Evolutionary conservation across 2,797 vertebrate genomes (phyloP).

Genomic region (Echeneis naucrates): DNA sequence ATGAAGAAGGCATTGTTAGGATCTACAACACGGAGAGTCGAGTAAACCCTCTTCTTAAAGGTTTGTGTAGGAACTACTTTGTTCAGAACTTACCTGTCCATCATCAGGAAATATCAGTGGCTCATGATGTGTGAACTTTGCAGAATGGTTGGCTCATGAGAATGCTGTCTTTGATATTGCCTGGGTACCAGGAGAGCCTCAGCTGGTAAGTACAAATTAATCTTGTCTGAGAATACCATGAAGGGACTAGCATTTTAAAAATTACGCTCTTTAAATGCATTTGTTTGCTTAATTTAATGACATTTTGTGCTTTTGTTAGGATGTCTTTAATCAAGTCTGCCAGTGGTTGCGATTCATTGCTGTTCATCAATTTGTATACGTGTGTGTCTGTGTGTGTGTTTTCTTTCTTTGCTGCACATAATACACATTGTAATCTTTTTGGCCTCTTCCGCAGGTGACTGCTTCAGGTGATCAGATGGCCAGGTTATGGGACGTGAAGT

Average conservation of each 20-base stretch:
- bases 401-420: not conserved
- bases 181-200: constrained; percentile 94
- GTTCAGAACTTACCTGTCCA: not conserved
- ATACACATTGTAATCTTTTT: not conserved
- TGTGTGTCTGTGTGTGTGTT: no score
- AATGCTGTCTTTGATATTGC: constrained; percentile 98
- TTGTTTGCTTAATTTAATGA: not conserved
- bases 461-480: constrained; percentile 97
- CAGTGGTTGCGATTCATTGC: not conserved
- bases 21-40: constrained; percentile 91
- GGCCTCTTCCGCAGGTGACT: constrained; percentile 87
- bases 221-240: not conserved
- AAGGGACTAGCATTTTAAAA: not conserved
- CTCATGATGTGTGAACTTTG: constrained; percentile 45
- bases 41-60: constrained; percentile 86
- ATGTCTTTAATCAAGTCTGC: not conserved
- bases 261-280: not conserved
- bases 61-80: constrained; percentile 67
- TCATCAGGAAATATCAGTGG: not conserved
- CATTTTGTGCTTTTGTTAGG: not conserved
- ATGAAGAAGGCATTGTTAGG: constrained; percentile 94
- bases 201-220: constrained; percentile 85
- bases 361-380: not conserved
- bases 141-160: constrained; percentile 97
- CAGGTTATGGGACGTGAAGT: constrained; percentile 93